These are phyloP conservation scores for Pissodes strobi DNA, from an alignment of 1,140 invertebrate species.

Conservation along the genomic window DNA sequence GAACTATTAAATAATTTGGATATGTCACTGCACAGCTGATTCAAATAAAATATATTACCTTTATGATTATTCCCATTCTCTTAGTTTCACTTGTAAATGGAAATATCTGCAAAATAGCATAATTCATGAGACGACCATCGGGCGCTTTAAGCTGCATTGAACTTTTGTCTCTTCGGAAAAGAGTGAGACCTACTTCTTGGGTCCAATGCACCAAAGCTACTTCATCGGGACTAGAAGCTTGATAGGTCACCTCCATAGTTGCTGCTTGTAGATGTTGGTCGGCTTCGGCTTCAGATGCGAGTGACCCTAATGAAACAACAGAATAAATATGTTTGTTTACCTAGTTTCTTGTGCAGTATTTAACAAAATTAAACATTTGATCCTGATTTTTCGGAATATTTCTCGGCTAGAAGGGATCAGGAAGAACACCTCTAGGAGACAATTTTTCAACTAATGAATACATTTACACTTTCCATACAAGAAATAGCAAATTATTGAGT, in stretches of 20 bases:
- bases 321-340: no score
- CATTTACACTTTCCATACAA: no score
- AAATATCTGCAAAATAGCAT: slow-evolving; percentile 93
- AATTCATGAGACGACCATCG: slow-evolving; percentile 73
- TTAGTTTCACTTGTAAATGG: slow-evolving; percentile 99
- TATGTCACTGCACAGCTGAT: no score
- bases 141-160: slow-evolving; percentile 79
- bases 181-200: slow-evolving; percentile 75
- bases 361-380: no score
- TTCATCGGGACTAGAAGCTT: slow-evolving; percentile 97
- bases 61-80: slow-evolving; percentile 98
- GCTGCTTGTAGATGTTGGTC: slow-evolving; percentile 63
- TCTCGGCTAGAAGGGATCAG: no score
- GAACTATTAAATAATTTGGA: no score
- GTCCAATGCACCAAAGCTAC: slow-evolving; percentile 82
- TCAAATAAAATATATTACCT: no score
- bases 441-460: no score
- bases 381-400: no score
- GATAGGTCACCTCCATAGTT: slow-evolving; percentile 60
- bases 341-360: no score
- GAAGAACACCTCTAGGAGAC: no score
- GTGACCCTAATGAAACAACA: slow-evolving; percentile 60
- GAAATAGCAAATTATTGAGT: no score
- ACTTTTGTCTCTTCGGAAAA: slow-evolving; percentile 79
- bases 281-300: slow-evolving; percentile 71